Evolutionary conservation across 2,113 vertebrate genomes (phyloP).

Genomic region (Pelmatolapia mariae): DNA sequence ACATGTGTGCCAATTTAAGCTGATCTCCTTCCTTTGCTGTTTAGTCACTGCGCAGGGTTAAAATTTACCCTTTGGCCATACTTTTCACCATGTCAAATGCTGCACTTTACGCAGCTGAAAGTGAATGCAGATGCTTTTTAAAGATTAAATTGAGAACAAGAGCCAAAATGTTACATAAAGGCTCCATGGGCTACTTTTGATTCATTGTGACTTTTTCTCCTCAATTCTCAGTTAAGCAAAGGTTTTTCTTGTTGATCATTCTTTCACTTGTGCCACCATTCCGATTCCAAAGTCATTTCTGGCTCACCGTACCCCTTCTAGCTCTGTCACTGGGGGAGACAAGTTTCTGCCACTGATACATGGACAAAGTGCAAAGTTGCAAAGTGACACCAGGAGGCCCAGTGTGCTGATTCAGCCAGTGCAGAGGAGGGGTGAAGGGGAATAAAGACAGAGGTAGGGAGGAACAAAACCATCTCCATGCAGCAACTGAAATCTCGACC

Average conservation of each 20-base stretch:
- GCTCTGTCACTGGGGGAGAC: constrained; percentile 20
- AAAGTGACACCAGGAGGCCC: constrained; percentile 27
- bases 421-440: background rate
- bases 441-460: constrained; percentile 4
- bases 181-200: constrained; percentile 14
- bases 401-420: constrained; percentile 49
- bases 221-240: constrained; percentile 29
- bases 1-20: constrained; percentile 24
- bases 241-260: background rate
- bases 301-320: background rate
- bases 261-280: constrained; percentile 13
- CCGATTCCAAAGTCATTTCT: constrained; percentile 24
- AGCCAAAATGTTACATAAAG: constrained; percentile 20
- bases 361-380: background rate
- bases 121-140: constrained; percentile 36
- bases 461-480: constrained; percentile 1
- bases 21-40: constrained; percentile 28
- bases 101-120: constrained; percentile 5
- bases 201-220: constrained; percentile 41
- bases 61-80: background rate
- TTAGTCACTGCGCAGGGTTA: constrained; percentile 11
- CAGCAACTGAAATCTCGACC: background rate
- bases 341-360: constrained; percentile 19
- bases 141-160: background rate
- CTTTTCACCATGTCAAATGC: constrained; percentile 17